Percentiles rank a stretch among this genome's conserved stretches.
Evolutionary conservation across 2,113 vertebrate species (phyloP).

Genomic region (Numenius arquata): DNA sequence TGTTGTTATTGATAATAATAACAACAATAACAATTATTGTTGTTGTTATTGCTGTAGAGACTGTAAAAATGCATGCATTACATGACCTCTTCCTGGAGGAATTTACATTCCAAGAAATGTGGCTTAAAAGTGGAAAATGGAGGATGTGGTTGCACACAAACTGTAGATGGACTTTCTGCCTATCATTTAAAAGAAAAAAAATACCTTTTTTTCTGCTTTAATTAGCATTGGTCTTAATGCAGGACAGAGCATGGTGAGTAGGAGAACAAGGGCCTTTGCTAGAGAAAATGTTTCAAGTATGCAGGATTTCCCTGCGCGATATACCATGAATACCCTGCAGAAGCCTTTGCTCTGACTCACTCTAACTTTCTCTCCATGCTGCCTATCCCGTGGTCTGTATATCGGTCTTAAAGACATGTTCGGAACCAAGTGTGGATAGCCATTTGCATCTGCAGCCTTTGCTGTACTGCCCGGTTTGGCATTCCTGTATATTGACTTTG

Average conservation of each 20-base stretch:
- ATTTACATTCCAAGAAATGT: not conserved
- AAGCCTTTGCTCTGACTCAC: not conserved
- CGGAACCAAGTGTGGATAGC: not conserved
- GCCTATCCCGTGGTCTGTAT: not conserved
- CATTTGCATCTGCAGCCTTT: not conserved
- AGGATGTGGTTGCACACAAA: not conserved
- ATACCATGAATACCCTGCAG: not conserved
- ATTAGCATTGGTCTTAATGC: not conserved
- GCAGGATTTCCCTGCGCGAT: rapidly evolving
- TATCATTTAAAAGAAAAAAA: not conserved
- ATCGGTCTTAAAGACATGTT: rapidly evolving
- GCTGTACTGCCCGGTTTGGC: not conserved
- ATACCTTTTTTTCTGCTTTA: not conserved
- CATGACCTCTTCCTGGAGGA: not conserved
- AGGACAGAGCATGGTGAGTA: not conserved
- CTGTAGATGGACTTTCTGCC: not conserved
- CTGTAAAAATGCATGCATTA: not conserved
- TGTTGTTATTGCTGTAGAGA: not conserved
- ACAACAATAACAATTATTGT: not conserved
- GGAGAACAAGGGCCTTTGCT: not conserved
- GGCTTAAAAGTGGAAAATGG: not conserved
- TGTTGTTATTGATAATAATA: conserved; percentile 12
- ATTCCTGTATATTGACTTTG: not conserved
- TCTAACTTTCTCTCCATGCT: rapidly evolving
- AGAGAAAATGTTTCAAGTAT: not conserved